Evolutionary conservation across 2,113 vertebrate species (phyloP).

Genomic region (Plectropomus leopardus): DNA sequence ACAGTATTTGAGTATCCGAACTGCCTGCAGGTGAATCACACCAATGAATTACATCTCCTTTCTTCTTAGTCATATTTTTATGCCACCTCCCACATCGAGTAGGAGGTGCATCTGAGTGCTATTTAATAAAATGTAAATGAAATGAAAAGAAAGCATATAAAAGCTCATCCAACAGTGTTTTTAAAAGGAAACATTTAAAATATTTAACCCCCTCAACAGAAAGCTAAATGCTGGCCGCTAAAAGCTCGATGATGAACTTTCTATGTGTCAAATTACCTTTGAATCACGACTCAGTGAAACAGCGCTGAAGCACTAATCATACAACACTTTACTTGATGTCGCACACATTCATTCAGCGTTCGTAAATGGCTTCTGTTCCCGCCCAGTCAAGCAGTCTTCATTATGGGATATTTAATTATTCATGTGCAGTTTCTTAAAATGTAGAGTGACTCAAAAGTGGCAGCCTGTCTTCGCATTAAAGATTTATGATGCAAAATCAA

Average conservation of each 20-base stretch:
- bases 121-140: not conserved
- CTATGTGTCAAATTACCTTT: constrained; percentile 8
- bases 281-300: not conserved
- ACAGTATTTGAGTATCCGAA: not conserved
- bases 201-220: not conserved
- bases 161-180: not conserved
- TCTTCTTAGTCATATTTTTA: not conserved
- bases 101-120: no score
- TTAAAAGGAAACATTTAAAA: not conserved
- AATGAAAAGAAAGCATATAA: not conserved
- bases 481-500: constrained; percentile 18
- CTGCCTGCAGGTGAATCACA: not conserved
- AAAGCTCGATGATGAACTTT: not conserved
- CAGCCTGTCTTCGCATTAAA: constrained; percentile 34
- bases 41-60: not conserved
- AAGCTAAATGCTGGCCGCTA: not conserved
- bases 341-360: not conserved
- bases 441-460: constrained; percentile 15
- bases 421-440: constrained; percentile 49
- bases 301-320: constrained; percentile 7
- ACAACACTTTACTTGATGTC: not conserved
- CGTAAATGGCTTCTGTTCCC: constrained; percentile 22
- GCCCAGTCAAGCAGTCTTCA: constrained; percentile 25
- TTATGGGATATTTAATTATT: constrained; percentile 52
- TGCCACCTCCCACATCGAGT: not conserved